Evolutionary conservation across 2,888 invertebrate species (phyloP).

Genomic region (Drosophila bunnanda): DNA sequence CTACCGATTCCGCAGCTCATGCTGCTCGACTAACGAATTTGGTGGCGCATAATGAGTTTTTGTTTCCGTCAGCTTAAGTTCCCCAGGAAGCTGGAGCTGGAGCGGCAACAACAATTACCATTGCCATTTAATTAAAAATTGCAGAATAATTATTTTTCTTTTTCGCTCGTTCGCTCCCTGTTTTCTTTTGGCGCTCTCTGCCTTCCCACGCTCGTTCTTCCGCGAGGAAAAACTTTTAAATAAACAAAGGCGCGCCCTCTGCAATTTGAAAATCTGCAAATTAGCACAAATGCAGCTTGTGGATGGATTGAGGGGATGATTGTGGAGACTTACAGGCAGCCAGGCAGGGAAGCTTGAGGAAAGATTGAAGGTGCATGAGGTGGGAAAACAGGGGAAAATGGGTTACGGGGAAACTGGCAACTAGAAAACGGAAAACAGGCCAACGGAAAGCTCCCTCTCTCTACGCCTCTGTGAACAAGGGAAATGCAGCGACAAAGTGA

Average conservation of each 20-base stretch:
- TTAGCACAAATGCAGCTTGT: conserved; percentile 68
- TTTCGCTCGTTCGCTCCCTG: conserved; percentile 48
- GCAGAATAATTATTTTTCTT: conserved; percentile 80
- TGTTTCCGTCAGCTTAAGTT: conserved; percentile 77
- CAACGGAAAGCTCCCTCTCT: conserved; percentile 17
- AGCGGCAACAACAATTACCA: conserved; percentile 65
- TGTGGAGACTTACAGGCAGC: too few relatives aligned
- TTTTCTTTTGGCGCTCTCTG: conserved; percentile 29
- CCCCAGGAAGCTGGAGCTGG: conserved; percentile 44
- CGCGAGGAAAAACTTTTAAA: conserved; percentile 56
- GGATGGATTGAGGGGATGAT: conserved; percentile 32
- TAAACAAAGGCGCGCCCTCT: conserved; percentile 64
- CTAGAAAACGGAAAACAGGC: conserved; percentile 18
- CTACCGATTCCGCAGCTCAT: conserved; percentile 8
- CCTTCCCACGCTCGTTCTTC: conserved; percentile 32
- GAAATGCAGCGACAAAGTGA: conserved; percentile 51
- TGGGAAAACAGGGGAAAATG: not conserved
- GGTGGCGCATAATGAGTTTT: conserved; percentile 77
- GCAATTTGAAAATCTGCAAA: conserved; percentile 74
- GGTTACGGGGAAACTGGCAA: conserved; percentile 8
- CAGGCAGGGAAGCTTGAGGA: too few relatives aligned
- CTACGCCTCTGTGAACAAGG: conserved; percentile 5
- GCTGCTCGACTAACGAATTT: conserved; percentile 63
- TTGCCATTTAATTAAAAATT: conserved; percentile 80
- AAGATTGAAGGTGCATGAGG: conserved; percentile 20